phyloP scores from a whole-genome alignment of 2,113 vertebrate species.

The Microtus oregoni region DNA sequence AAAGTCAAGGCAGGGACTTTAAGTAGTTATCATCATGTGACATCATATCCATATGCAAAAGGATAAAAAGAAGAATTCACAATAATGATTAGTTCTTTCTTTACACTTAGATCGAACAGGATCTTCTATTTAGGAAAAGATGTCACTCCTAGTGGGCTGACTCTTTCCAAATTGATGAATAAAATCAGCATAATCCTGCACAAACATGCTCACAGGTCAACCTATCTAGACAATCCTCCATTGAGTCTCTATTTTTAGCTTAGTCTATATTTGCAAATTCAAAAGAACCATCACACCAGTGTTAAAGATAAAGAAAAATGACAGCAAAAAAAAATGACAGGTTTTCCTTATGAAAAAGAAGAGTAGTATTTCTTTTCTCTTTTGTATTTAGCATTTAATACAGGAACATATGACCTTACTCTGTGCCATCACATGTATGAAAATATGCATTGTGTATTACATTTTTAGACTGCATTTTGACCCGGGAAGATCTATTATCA shows the following conservation, averaged over 20 bases:
- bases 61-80: too few species aligned
- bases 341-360: not conserved
- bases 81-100: not conserved
- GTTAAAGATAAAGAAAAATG: not conserved
- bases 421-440: too few species aligned
- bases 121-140: not conserved
- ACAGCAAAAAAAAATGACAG: not conserved
- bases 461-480: not conserved
- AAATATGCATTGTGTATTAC: not conserved
- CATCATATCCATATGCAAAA: not conserved
- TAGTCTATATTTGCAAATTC: not conserved
- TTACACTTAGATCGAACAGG: too few species aligned
- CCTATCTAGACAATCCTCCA: not conserved
- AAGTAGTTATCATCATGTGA: not conserved
- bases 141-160: not conserved
- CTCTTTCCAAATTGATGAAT: too few species aligned
- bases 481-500: not conserved
- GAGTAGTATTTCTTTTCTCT: accelerated
- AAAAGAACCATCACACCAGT: not conserved
- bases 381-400: not conserved
- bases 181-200: not conserved
- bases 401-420: not conserved
- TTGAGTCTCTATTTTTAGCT: not conserved
- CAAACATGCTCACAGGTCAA: not conserved
- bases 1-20: not conserved